A percentile compares a stretch with the other conserved stretches of the same genome.
Evolutionary conservation across 2,888 invertebrate species (phyloP).

Genomic region (Physocephala rufipes): DNA sequence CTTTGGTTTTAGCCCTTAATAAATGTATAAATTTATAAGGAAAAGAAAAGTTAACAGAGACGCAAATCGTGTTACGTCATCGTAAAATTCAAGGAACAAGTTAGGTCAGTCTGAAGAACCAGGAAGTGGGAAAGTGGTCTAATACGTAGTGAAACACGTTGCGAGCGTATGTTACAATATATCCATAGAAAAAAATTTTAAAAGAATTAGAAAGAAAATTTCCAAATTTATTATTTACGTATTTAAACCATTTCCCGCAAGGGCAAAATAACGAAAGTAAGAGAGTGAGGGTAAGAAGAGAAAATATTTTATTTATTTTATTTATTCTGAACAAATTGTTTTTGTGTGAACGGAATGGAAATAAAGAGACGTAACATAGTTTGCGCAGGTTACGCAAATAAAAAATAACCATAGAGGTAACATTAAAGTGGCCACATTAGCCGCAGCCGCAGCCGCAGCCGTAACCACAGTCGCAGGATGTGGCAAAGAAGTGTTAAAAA

Average conservation of each 20-base stretch:
- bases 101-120: too few relatives aligned
- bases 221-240: too few relatives aligned
- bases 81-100: neutral
- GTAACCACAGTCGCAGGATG: neutral
- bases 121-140: too few relatives aligned
- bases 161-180: conserved; percentile 7
- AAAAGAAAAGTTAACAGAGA: too few relatives aligned
- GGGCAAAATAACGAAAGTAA: too few relatives aligned
- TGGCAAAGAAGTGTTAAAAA: conserved; percentile 29
- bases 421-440: neutral
- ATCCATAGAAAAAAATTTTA: neutral
- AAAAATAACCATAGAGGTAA: conserved; percentile 23
- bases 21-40: too few relatives aligned
- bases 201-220: neutral
- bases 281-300: too few relatives aligned
- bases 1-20: too few relatives aligned
- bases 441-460: neutral
- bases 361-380: conserved; percentile 36
- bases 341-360: neutral
- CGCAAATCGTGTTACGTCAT: too few relatives aligned
- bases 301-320: conserved; percentile 35
- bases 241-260: too few relatives aligned
- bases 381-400: conserved; percentile 57
- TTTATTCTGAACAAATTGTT: conserved; percentile 11
- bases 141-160: neutral